A percentile compares a stretch with the other conserved stretches of the same genome.
Conservation (phyloP, 2,113 vertebrate species). For the Rattus rattus region DNA sequence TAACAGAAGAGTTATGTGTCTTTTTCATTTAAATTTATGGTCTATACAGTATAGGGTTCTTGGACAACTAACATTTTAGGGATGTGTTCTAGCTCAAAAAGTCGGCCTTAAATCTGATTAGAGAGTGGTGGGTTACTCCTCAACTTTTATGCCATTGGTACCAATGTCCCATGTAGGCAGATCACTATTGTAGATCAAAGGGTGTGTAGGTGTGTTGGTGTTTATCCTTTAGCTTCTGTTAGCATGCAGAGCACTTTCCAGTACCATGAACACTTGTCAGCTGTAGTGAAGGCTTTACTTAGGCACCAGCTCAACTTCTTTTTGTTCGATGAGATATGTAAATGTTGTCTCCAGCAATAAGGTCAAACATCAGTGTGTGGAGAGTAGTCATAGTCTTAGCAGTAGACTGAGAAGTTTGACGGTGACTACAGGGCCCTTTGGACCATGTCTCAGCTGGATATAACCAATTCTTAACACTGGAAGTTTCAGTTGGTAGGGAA, state of each 20-base stretch:
- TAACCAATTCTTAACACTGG: not conserved
- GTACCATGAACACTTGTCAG: not conserved
- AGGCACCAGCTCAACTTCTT: not conserved
- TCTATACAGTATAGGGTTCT: not conserved
- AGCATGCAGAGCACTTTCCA: not conserved
- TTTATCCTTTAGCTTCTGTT: not conserved
- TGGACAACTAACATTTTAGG: not conserved
- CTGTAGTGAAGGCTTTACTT: not conserved
- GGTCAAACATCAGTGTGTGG: not conserved
- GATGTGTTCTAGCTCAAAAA: not conserved
- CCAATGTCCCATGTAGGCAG: not conserved
- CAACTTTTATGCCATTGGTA: not conserved
- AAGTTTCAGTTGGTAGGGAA: not conserved
- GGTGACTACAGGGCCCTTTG: not conserved
- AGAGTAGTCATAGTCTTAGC: not conserved
- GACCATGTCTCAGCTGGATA: not conserved
- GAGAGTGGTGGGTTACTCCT: not conserved
- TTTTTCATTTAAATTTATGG: not conserved
- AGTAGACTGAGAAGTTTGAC: not conserved
- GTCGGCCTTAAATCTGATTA: not conserved
- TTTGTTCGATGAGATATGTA: not conserved
- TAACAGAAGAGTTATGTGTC: not conserved
- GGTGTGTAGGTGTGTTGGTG: not conserved
- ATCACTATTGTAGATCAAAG: not conserved
- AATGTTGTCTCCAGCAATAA: not conserved